These are phyloP conservation scores for Symphodus melops DNA, from an alignment of 2,113 vertebrate genomes.

Conservation along the genomic window DNA sequence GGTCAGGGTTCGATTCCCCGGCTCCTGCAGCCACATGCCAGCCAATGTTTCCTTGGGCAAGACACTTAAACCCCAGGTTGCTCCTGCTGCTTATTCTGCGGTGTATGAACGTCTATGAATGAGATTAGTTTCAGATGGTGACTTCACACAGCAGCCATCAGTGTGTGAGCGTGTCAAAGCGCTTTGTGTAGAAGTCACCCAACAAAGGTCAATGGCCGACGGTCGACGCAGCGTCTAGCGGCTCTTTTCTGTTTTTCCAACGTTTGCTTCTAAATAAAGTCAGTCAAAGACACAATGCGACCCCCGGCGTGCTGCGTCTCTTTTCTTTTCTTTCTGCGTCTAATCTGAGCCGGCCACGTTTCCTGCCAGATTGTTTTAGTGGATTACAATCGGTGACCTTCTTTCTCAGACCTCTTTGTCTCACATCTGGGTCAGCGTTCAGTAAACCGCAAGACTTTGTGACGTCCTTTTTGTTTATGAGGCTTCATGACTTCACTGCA, in stretches of 20 bases:
- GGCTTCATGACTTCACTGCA: background rate
- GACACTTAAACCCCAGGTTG: too few relatives aligned
- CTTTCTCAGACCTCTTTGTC: constrained; percentile 16
- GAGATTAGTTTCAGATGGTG: too few relatives aligned
- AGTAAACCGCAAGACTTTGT: background rate
- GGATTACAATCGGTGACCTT: constrained; percentile 34
- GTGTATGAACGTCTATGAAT: too few relatives aligned
- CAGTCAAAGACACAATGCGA: background rate
- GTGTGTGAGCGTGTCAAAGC: too few relatives aligned
- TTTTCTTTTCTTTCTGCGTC: background rate
- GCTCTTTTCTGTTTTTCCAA: background rate
- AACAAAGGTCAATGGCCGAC: background rate
- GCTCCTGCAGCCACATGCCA: too few relatives aligned
- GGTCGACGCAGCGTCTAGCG: background rate
- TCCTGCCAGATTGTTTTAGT: constrained; percentile 42
- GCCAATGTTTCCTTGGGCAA: too few relatives aligned
- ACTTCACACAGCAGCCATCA: too few relatives aligned
- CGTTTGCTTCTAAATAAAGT: background rate
- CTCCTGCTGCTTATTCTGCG: too few relatives aligned
- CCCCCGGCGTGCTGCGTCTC: background rate
- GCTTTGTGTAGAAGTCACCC: too few relatives aligned
- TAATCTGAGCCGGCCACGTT: constrained; percentile 23
- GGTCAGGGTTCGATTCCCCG: too few relatives aligned
- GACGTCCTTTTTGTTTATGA: background rate
- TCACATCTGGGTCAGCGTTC: constrained; percentile 18